phyloP scores from a whole-genome alignment of 2,888 invertebrate species.

The Diarsia mendica region DNA sequence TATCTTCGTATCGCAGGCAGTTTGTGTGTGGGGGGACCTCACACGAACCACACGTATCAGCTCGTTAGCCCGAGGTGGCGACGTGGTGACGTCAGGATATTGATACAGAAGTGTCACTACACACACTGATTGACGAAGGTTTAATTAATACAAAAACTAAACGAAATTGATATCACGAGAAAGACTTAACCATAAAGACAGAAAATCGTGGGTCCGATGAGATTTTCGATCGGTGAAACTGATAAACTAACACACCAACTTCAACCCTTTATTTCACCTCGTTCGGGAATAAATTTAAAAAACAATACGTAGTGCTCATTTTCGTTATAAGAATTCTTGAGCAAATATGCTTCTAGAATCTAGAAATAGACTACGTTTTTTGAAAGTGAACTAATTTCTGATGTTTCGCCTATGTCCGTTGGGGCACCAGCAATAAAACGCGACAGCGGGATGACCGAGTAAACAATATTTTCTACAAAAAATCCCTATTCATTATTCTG shows the following conservation, averaged over 20 bases:
- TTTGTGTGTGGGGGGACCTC: background rate
- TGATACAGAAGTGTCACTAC: background rate
- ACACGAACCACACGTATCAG: background rate
- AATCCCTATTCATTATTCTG: no score
- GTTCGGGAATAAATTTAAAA: background rate
- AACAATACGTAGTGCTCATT: background rate
- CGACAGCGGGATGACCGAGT: background rate
- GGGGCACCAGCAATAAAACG: background rate
- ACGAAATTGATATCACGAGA: no score
- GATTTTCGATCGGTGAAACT: background rate
- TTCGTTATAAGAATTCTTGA: background rate
- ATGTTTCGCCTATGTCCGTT: no score
- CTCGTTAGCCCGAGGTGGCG: background rate
- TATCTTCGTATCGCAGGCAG: background rate
- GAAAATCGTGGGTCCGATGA: background rate
- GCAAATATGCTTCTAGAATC: background rate
- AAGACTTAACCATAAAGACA: background rate
- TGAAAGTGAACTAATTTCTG: no score
- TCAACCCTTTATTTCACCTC: background rate
- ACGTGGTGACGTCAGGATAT: background rate
- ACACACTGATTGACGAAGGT: conserved; percentile 13
- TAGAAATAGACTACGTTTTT: no score
- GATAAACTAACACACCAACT: no score
- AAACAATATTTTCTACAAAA: background rate
- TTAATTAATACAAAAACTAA: background rate